A percentile compares a stretch with the other conserved stretches of the same genome.
These are phyloP conservation scores for Onychostruthus taczanowskii DNA, from an alignment of 2,113 vertebrate genomes.

Conservation along the genomic window DNA sequence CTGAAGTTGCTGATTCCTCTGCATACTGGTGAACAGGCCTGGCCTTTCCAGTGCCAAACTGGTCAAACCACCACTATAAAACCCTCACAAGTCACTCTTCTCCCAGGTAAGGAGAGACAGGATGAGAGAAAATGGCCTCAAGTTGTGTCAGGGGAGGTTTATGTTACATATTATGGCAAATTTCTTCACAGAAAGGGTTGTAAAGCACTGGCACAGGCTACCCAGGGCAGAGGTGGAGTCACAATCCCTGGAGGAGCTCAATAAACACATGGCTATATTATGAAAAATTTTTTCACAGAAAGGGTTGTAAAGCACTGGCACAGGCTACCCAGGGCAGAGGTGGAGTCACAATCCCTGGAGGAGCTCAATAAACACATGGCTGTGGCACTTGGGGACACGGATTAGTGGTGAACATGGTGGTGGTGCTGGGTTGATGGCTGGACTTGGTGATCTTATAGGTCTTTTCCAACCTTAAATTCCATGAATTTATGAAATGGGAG, in stretches of 20 bases:
- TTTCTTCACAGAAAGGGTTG: background rate
- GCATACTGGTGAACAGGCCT: background rate
- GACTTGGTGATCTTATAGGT: background rate
- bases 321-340: background rate
- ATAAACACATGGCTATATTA: background rate
- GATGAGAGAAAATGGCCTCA: background rate
- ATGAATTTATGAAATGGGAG: background rate
- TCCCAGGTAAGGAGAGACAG: background rate
- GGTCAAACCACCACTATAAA: background rate
- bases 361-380: background rate
- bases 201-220: background rate
- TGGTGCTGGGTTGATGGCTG: background rate
- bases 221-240: background rate
- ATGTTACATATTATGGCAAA: background rate
- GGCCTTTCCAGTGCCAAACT: background rate
- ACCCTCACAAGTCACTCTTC: background rate
- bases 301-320: background rate
- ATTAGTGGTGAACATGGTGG: background rate
- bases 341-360: background rate
- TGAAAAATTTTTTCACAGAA: background rate
- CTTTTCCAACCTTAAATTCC: background rate
- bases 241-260: background rate
- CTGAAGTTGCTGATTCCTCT: background rate
- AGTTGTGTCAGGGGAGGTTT: background rate
- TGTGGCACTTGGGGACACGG: background rate